These are phyloP conservation scores for Vombatus ursinus DNA, from an alignment of 2,113 vertebrate genomes.

Conservation along the genomic window DNA sequence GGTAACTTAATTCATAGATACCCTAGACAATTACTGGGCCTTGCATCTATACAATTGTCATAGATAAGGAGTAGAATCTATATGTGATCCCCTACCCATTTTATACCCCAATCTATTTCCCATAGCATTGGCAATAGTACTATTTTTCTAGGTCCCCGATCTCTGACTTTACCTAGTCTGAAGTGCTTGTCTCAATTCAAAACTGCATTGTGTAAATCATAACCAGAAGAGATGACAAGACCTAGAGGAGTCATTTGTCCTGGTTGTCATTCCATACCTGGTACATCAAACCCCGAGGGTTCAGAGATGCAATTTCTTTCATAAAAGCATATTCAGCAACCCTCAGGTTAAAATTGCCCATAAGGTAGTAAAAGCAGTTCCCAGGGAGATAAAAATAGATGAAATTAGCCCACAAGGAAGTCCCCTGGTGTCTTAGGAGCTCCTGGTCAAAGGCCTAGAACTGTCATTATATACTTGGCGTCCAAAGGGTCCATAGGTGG, in stretches of 20 bases:
- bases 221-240: background rate
- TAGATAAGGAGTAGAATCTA: background rate
- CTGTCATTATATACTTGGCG: background rate
- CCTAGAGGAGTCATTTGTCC: background rate
- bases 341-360: background rate
- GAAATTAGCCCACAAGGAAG: background rate
- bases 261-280: background rate
- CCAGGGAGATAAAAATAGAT: background rate
- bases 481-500: background rate
- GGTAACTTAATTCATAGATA: conserved; percentile 19
- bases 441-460: background rate
- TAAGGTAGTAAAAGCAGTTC: background rate
- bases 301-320: background rate
- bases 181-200: background rate
- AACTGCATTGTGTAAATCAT: background rate
- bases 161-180: background rate
- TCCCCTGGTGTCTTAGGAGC: background rate
- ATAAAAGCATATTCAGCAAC: background rate
- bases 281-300: background rate
- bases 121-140: background rate
- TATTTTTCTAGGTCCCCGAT: background rate
- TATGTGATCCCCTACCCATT: background rate
- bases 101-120: background rate
- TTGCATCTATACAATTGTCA: background rate
- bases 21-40: background rate